A percentile compares a stretch with the other conserved stretches of the same genome.
phyloP scores from a whole-genome alignment of 2,113 vertebrate genomes.

The Callionymus lyra region DNA sequence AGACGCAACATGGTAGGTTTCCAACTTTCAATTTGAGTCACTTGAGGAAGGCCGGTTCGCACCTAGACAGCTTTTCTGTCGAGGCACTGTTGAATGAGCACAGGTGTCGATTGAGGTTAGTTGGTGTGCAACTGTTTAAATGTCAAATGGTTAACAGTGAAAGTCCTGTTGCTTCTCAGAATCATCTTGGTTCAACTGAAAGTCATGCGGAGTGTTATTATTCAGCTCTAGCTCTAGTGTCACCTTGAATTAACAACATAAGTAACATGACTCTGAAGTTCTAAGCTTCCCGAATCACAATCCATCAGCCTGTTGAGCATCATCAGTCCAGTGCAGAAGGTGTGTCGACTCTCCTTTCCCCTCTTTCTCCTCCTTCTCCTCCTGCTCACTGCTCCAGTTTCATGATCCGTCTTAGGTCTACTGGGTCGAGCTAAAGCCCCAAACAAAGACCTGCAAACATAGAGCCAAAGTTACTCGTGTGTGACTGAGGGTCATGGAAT shows the following conservation, averaged over 20 bases:
- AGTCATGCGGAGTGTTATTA: no score
- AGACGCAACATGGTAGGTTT: no score
- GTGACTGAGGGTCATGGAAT: slow-evolving; percentile 29
- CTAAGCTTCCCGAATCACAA: slow-evolving; percentile 9
- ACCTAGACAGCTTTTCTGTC: slow-evolving; percentile 1
- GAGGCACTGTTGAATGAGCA: slow-evolving; percentile 4
- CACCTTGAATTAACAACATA: no score
- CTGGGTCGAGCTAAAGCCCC: slow-evolving; percentile 34
- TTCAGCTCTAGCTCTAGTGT: no score
- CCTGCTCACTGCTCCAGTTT: slow-evolving; percentile 28
- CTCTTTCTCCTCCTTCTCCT: no score
- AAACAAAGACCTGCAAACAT: slow-evolving; percentile 42
- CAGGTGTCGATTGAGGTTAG: neutral
- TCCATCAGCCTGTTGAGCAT: slow-evolving; percentile 7
- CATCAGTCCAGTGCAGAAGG: neutral
- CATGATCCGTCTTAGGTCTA: slow-evolving; percentile 46
- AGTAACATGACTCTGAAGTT: no score
- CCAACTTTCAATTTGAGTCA: neutral
- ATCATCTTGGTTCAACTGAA: slow-evolving; percentile 2
- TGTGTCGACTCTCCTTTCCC: neutral
- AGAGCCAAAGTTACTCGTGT: slow-evolving; percentile 27
- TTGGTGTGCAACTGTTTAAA: slow-evolving; percentile 5
- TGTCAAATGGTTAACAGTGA: slow-evolving; percentile 14
- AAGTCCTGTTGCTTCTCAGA: slow-evolving; percentile 26
- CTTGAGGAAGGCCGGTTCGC: neutral